phyloP scores from a whole-genome alignment of 2,888 invertebrate genomes.

The Tetropium fuscum region DNA sequence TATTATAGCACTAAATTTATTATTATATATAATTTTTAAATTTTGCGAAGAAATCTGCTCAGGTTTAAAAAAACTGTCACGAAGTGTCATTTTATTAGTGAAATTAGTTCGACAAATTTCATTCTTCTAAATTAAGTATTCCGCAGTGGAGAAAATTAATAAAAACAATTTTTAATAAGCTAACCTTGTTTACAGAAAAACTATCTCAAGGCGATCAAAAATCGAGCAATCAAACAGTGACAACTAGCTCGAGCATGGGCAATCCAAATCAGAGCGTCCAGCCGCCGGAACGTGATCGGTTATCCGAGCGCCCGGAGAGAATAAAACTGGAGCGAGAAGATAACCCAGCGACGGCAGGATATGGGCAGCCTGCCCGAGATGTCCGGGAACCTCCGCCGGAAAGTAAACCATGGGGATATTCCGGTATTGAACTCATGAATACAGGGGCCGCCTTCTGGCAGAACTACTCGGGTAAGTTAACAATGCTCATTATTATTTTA shows the following conservation, averaged over 20 bases:
- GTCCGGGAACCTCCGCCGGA: conserved; percentile 57
- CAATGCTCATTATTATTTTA: no score
- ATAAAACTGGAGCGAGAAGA: conserved; percentile 57
- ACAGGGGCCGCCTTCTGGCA: conserved; percentile 91
- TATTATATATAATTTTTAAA: no score
- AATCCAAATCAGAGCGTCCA: conserved; percentile 12
- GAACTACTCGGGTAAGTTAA: conserved; percentile 85
- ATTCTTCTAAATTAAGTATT: no score
- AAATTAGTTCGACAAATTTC: no score
- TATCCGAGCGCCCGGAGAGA: conserved; percentile 47
- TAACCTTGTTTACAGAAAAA: conserved; percentile 52
- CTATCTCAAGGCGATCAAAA: conserved; percentile 52
- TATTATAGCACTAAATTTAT: no score
- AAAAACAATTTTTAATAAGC: background rate
- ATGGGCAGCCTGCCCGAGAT: conserved; percentile 45
- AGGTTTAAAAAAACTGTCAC: no score
- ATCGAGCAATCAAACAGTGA: conserved; percentile 48
- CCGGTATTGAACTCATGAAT: conserved; percentile 84
- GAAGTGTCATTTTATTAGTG: no score
- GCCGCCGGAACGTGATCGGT: conserved; percentile 46
- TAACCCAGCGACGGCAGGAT: conserved; percentile 47
- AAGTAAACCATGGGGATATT: conserved; percentile 75
- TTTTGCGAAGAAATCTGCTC: no score
- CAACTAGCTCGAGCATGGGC: conserved; percentile 35
- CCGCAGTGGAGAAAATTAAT: no score